Base-by-base conservation (phyloP, 2,113 vertebrate species). In the Syngnathus scovelli region DNA sequence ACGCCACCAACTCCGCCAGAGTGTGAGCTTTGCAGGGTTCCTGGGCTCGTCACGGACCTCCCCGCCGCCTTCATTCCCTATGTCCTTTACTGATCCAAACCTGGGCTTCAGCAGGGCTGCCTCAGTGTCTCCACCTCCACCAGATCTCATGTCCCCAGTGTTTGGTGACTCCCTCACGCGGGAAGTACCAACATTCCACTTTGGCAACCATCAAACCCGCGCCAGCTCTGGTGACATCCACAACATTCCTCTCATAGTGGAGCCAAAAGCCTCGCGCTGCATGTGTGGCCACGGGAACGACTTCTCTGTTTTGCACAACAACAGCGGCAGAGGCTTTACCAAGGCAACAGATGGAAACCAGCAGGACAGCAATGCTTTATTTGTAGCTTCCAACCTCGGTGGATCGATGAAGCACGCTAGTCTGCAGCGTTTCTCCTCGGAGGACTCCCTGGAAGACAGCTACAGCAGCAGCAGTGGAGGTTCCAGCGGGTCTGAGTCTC, bases 391-490 rank as follows among this genome's bases (percentile, higher is more conserved):
- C 3, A 74, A 62, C 68, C 76, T 76, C 1, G 70, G 69, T 2
- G 79, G 58, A 18, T 86, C 82, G 43, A 23, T 1, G 13, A 89
- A 83, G 77, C 62, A 81, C 11, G 10, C 74, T 2, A 66, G 49
- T 19, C 76, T 90, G 64, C 91, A 94, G 74, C 90, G 94, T 2
- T 94, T 92, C 78, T 90, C 94, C 15, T 96, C 94, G 0, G 90
- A 94, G 60, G 94, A 94, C 76, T 96, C 94, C 5, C 87, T 96
- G 18, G 94, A 96, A 1, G 94, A 95, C 27, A 93, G 93, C 71
- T 94, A 93, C 75, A 93, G 92, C 87, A 94, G 93, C 84, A 93
- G 92, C 87, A 93, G 93, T 27, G 90, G 91, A 66, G 92, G 93
- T 55, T 85, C 92, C 65, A 95, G 94, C 18, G 93, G 94, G 7